phyloP scores from a whole-genome alignment of 2,113 vertebrate species.

The Pterocles orientalis region DNA sequence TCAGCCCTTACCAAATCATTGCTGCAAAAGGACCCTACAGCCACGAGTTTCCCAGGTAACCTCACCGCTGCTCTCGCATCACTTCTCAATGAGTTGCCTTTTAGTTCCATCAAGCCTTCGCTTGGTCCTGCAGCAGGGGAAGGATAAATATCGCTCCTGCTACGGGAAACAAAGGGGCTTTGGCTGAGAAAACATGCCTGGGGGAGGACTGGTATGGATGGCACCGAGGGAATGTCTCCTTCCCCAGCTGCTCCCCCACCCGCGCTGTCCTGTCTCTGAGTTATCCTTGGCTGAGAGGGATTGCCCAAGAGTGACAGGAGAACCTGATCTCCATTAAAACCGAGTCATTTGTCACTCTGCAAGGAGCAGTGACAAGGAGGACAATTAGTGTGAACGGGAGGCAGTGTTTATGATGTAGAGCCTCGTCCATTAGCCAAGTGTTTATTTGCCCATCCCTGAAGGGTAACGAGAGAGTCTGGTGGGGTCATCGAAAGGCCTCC shows the following conservation, averaged over 20 bases:
- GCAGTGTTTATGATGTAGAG: neutral
- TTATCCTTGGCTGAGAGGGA: neutral
- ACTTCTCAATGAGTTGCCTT: constrained; percentile 56
- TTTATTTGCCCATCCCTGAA: constrained; percentile 15
- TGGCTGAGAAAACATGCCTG: neutral
- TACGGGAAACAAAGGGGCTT: neutral
- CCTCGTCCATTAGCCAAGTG: neutral
- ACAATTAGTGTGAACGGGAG: neutral
- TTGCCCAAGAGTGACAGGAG: neutral
- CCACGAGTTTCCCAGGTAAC: constrained; percentile 51
- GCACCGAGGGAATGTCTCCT: neutral
- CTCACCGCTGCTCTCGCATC: constrained; percentile 41
- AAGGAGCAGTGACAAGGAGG: neutral
- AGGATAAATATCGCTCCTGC: constrained; percentile 41
- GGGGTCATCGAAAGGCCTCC: neutral
- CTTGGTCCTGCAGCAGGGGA: neutral
- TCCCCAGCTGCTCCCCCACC: neutral
- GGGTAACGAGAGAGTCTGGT: neutral
- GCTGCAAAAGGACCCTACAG: neutral
- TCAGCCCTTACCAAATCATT: constrained; percentile 19
- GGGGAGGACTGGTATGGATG: neutral
- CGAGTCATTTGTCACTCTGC: neutral
- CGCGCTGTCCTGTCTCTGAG: neutral
- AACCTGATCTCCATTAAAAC: neutral
- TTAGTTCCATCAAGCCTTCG: neutral